phyloP scores from a whole-genome alignment of 2,888 invertebrate species.

The Phyto melanocephala region DNA sequence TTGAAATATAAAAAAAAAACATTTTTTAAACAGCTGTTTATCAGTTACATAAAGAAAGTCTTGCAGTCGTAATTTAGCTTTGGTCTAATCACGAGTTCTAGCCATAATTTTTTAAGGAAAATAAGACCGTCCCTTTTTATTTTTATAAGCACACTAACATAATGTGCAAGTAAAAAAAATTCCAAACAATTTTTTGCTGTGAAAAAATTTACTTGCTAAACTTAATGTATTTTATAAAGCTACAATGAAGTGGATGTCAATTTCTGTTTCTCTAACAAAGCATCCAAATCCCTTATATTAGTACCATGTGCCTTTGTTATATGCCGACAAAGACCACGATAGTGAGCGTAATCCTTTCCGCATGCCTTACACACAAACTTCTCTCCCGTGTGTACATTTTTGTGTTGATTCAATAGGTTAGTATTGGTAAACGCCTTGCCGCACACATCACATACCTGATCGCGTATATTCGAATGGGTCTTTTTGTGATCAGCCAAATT shows the following conservation, averaged over 20 bases:
- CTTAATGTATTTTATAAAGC: no score
- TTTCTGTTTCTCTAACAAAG: constrained; percentile 35
- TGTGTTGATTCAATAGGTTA: constrained; percentile 63
- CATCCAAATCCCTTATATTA: constrained; percentile 47
- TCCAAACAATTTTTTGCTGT: no score
- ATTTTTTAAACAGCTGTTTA: no score
- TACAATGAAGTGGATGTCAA: not conserved
- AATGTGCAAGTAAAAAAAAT: no score
- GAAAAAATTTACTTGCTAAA: no score
- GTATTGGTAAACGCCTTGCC: constrained; percentile 62
- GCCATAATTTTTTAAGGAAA: no score
- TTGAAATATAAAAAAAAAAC: no score
- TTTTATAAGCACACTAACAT: no score
- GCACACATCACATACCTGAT: constrained; percentile 64
- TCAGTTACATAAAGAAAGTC: no score
- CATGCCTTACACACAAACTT: constrained; percentile 61
- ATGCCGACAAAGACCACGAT: constrained; percentile 56
- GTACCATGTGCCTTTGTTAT: constrained; percentile 48
- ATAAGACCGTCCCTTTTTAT: no score
- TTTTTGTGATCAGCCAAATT: constrained; percentile 61
- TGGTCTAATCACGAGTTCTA: no score
- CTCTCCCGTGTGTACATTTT: constrained; percentile 56
- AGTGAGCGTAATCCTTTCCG: constrained; percentile 62
- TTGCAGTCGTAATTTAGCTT: no score
- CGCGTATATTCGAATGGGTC: constrained; percentile 61